Conservation (phyloP, 2,888 invertebrate genomes). For the Thelaira solivaga region DNA sequence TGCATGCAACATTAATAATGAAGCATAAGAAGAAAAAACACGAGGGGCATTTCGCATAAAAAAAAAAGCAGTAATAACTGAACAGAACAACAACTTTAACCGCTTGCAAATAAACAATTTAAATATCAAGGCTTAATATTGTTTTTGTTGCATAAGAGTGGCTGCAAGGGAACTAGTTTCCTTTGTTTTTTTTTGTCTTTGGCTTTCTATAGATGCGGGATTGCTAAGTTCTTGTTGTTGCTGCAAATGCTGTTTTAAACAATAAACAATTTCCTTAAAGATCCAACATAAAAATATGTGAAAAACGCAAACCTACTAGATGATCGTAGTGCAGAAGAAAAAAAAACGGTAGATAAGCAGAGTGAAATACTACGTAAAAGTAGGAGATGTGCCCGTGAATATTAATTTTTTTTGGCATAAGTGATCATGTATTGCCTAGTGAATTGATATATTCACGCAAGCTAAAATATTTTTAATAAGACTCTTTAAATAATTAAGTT, state of each 20-base stretch:
- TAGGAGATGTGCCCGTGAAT: too few species aligned
- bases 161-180: conserved; percentile 59
- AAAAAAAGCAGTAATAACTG: neutral
- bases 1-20: conserved; percentile 55
- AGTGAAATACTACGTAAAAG: conserved; percentile 37
- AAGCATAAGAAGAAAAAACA: conserved; percentile 33
- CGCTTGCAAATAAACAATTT: conserved; percentile 71
- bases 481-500: too few species aligned
- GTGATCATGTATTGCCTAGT: too few species aligned
- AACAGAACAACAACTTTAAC: neutral
- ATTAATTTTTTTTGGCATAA: too few species aligned
- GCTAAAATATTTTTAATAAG: too few species aligned
- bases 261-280: conserved; percentile 61
- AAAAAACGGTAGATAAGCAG: conserved; percentile 32
- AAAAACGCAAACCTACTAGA: conserved; percentile 30
- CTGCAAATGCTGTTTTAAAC: conserved; percentile 3
- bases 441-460: too few species aligned
- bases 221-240: neutral
- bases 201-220: neutral
- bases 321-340: conserved; percentile 21
- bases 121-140: conserved; percentile 68
- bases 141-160: conserved; percentile 31
- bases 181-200: neutral
- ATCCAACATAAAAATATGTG: conserved; percentile 6
- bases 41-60: neutral